A percentile compares a stretch with the other conserved stretches of the same genome.
phyloP scores from a whole-genome alignment of 1,140 invertebrate species.

The Amphibalanus amphitrite region DNA sequence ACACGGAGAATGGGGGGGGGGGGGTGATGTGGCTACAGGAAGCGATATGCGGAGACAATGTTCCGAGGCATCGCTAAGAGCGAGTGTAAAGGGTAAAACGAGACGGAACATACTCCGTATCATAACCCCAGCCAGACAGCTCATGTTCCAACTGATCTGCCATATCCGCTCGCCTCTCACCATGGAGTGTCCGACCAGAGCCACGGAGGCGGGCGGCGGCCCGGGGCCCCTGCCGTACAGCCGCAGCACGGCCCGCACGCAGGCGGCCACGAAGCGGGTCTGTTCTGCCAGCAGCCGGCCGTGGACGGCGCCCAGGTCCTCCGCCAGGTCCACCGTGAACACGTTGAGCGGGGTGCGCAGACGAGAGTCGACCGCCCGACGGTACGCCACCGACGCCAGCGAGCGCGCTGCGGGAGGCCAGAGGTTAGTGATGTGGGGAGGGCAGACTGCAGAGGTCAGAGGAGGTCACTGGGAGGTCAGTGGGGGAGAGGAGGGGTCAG shows the following conservation, averaged over 20 bases:
- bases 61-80: neutral
- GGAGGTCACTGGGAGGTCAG: too few species aligned
- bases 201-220: conserved; percentile 38
- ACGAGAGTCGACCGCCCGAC: conserved; percentile 45
- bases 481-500: conserved; percentile 2
- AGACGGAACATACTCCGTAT: too few species aligned
- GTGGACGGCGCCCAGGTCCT: conserved; percentile 59
- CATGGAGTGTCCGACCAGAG: conserved; percentile 83
- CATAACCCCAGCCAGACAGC: too few species aligned
- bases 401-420: conserved; percentile 50
- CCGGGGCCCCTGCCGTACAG: conserved; percentile 40
- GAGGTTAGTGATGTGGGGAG: conserved; percentile 12
- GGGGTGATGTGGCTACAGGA: neutral
- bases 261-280: conserved; percentile 51
- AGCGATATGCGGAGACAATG: neutral
- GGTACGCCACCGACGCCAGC: conserved; percentile 65
- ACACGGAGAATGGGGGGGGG: neutral
- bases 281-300: conserved; percentile 58
- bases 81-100: neutral
- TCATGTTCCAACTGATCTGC: too few species aligned
- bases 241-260: conserved; percentile 49
- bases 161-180: conserved; percentile 57
- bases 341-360: conserved; percentile 60
- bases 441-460: too few species aligned
- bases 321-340: conserved; percentile 65